Evolutionary conservation across 2,797 vertebrate genomes (phyloP), one percentile per base, ranked within the genome.

Genomic region (Champsocephalus esox): DNA sequence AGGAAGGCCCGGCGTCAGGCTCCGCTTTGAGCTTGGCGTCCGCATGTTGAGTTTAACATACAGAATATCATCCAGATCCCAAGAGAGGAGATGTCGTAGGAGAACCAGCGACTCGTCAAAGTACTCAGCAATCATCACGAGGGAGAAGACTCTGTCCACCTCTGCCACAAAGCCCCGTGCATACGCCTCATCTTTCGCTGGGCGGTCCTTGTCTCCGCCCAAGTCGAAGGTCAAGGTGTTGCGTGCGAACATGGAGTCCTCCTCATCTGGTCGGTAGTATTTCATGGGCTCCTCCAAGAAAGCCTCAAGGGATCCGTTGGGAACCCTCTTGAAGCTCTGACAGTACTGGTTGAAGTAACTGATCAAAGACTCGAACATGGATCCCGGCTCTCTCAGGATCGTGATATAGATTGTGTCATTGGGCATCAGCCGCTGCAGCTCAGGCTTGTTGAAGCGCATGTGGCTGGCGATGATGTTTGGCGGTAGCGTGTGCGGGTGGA

Each of bases 281-380:
- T 59, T 89, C 88, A 84, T 89, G 0, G 96, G 96, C 0, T 94
- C 83, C 2, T 91, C 83, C 57, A 97, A 79, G 84, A 97, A 97
- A 13, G 93, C 87, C 77, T 95, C 96, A 19, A 97, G 85, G 2
- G 96, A 97, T 12, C 92, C 94, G 19, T 96, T 96, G 63, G 96
- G 95, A 12, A 96, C 96, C 14, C 95, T 92, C 73, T 88, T 93
- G 83, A 97, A 97, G 85, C 93, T 95, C 12, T 93, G 92, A 75
- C 96, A 96, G 88, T 96, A 90, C 77, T 95, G 95, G 88, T 94
- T 95, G 86, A 95, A 97, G 91, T 97, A 97, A 58, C 91, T 96
- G 83, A 97, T 97, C 74, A 96, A 91, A 0, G 96, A 97, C 73
- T 97, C 96, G 32, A 97, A 97, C 96, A 97, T 97, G 80, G 95